A percentile compares a stretch with the other conserved stretches of the same genome.
Evolutionary conservation across 2,113 vertebrate species (phyloP).

Genomic region (Lamprotornis superbus): DNA sequence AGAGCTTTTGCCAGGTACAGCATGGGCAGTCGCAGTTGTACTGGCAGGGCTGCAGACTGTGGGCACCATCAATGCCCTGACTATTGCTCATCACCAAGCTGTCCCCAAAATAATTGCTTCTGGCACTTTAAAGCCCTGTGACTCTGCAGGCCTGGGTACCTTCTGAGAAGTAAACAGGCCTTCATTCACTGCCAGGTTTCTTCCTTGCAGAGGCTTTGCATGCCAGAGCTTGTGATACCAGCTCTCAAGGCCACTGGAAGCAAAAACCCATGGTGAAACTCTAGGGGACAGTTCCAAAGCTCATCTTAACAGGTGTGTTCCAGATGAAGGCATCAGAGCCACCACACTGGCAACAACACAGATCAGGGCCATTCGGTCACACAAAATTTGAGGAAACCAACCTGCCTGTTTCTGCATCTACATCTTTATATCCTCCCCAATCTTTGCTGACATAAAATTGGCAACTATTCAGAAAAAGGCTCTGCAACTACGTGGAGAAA

Average conservation of each 20-base stretch:
- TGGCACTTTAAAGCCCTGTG: not conserved
- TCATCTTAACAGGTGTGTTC: not conserved
- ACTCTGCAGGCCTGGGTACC: not conserved
- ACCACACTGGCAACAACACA: not conserved
- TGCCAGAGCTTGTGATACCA: not conserved
- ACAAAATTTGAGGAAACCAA: not conserved
- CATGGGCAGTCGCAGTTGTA: fast-evolving
- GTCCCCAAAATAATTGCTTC: not conserved
- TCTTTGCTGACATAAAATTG: not conserved
- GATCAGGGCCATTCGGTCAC: not conserved
- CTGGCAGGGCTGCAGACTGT: not conserved
- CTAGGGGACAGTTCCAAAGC: not conserved
- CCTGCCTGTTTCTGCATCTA: not conserved
- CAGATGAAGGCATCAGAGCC: not conserved
- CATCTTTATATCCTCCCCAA: not conserved
- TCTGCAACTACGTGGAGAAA: not conserved
- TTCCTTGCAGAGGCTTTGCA: not conserved
- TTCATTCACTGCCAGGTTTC: not conserved
- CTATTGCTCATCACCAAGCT: not conserved
- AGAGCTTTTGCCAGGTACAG: not conserved
- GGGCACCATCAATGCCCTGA: not conserved
- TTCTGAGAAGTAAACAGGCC: not conserved
- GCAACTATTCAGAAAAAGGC: not conserved
- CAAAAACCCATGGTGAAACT: not conserved
- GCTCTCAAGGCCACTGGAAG: not conserved